Evolutionary conservation across 2,888 invertebrate genomes (phyloP).

Genomic region (Lithosia quadra): DNA sequence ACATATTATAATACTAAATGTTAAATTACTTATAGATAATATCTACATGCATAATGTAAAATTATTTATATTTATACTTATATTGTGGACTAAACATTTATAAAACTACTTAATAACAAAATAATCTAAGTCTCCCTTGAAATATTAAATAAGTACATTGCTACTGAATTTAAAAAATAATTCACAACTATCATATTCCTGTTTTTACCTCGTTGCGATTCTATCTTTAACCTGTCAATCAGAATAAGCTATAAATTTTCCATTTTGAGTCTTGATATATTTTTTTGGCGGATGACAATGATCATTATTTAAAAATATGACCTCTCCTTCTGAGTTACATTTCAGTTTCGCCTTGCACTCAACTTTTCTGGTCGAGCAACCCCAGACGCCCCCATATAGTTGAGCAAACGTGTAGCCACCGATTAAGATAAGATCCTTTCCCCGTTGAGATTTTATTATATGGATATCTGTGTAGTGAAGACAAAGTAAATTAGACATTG

Average conservation of each 20-base stretch:
- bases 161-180: no score
- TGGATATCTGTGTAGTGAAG: constrained; percentile 5
- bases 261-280: background rate
- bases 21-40: background rate
- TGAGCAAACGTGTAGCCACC: constrained; percentile 57
- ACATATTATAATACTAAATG: background rate
- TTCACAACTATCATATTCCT: no score
- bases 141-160: no score
- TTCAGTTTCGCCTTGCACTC: constrained; percentile 14
- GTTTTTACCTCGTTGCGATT: background rate
- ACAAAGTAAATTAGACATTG: background rate
- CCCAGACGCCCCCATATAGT: constrained; percentile 46
- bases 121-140: no score
- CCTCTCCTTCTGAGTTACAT: constrained; percentile 8
- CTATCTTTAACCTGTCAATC: background rate
- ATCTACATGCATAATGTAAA: no score
- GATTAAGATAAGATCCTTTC: constrained; percentile 15
- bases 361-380: constrained; percentile 54
- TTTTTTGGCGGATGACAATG: constrained; percentile 26
- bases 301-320: constrained; percentile 18
- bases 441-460: constrained; percentile 18
- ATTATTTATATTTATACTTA: no score
- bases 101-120: no score
- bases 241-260: background rate
- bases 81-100: no score